Base-by-base conservation (phyloP, 1,140 invertebrate genomes). In the Trichogramma pretiosum region DNA sequence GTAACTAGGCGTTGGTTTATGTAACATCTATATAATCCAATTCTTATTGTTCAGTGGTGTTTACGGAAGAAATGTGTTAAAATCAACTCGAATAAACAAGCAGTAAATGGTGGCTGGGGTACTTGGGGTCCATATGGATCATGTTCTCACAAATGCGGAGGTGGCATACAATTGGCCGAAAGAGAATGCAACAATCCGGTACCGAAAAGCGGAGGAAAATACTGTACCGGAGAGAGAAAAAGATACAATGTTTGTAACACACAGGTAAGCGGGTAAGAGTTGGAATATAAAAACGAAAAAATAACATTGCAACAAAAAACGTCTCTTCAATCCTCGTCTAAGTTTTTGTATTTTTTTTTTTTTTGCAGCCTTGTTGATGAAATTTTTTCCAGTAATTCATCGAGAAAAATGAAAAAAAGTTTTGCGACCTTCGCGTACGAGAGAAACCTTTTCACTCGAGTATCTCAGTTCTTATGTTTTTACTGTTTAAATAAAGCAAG, bases 51-150 rank as follows among this genome's bases (percentile, higher is more conserved):
- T 14, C 56, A 83, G 80, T 85, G 83, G 83, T 84, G 83, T 63
- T 76, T 74, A 44, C 68, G 67, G 47, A 77, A 75, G 28, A 63
- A 78, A 47, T 85, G 82, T 65, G 76, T 81, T 11, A 73, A 74
- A 46, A 78, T 81, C 52, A 79, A 78, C 0, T 72, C 76, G 22
- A 64, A 78, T 45, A 79, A 80, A 2, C 60, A 72, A 32, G 76
- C 80, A 19, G 74, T 82, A 23, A 71, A 83, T 58, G 82, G 82
- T 7, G 77, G 79, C 52, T 85, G 82, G 82, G 75, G 80, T 10
- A 58, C 70, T 16, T 81, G 77, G 80, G 68, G 74, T 17, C 45
- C 60, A 2, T 78, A 10, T 13, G 76, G 73, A 67, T 72, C 5
- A 48, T 63, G 3, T 85, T 83, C 57, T 76, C 74, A 2, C 66